phyloP scores from a whole-genome alignment of 2,113 vertebrate species.

The Cyanocitta stelleri region DNA sequence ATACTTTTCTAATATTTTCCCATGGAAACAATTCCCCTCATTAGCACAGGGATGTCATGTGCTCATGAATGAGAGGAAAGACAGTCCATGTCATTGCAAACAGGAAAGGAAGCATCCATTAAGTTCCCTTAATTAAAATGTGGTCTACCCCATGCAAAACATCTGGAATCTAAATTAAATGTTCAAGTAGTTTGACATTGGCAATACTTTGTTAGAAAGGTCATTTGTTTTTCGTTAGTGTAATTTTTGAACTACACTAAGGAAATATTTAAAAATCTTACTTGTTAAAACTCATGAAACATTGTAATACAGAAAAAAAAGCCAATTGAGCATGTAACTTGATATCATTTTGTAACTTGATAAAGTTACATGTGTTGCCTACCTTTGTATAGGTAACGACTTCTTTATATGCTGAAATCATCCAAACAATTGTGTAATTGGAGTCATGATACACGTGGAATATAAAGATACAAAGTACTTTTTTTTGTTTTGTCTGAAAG shows the following conservation, averaged over 20 bases:
- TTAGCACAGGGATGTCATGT: background rate
- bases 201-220: conserved; percentile 18
- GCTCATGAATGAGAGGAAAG: background rate
- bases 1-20: conserved; percentile 8
- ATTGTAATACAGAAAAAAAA: background rate
- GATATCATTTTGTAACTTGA: background rate
- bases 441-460: background rate
- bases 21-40: background rate
- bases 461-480: background rate
- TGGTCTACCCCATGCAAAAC: background rate
- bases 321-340: background rate
- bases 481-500: background rate
- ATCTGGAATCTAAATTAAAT: conserved; percentile 16
- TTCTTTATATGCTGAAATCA: background rate
- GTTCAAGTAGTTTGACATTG: conserved; percentile 1
- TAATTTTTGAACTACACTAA: background rate
- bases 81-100: background rate
- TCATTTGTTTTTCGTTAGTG: conserved; percentile 30
- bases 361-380: background rate
- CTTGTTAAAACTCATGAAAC: conserved; percentile 6
- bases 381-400: background rate
- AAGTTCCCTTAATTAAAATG: background rate
- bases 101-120: background rate
- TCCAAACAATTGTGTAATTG: background rate
- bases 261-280: background rate